Evolutionary conservation across 2,888 invertebrate genomes (phyloP), one percentile per base, ranked within the genome.

Genomic region (Gortyna flavago): DNA sequence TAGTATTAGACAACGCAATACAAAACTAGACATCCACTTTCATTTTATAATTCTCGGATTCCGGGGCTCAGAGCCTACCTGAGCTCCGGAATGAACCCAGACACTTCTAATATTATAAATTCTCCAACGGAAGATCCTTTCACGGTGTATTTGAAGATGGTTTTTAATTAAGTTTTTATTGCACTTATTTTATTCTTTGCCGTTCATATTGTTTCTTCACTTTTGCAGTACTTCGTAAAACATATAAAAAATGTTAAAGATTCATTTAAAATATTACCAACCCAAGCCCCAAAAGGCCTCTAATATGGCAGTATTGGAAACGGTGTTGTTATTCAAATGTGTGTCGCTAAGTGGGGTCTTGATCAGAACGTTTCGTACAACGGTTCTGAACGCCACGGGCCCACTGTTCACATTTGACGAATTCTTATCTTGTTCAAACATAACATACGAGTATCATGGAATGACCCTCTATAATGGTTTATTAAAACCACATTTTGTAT

Each of bases 21-120:
- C 84, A 81, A 89, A 88, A 88, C 86, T 89, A 91, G 90, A 91
- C 89, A 88, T 90, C 93, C 89, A 91, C 92, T 93, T 92, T 91
- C 91, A 87, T 90, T 89, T 91, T 85, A 88, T 89, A 85, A 85
- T 88, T 91, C 87, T 90, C 88, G 87, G 86, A 91, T 90, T 90
- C 89, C 88, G 85, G 88, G 84, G 84, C 88, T 87, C 92, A 91
- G 91, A n/a, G n/a, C n/a, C n/a, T n/a, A n/a, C 89, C 88, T 85
- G 88, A 84, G 84, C 88, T 87, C 92, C 91, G 91, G 92, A 91
- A 92, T 88, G 80, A 84, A 89, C 86, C 81, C 87, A 85, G 83
- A 81, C 65, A 84, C 83, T 79, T 72, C 76, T 80, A 62, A 75
- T 80, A 84, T 86, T 85, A 86, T 84, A 77, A 83, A 88, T 86